Percentiles rank a stretch among this genome's conserved stretches.
These are phyloP conservation scores for Prionailurus viverrinus DNA, from an alignment of 2,113 vertebrate genomes.

Conservation along the genomic window DNA sequence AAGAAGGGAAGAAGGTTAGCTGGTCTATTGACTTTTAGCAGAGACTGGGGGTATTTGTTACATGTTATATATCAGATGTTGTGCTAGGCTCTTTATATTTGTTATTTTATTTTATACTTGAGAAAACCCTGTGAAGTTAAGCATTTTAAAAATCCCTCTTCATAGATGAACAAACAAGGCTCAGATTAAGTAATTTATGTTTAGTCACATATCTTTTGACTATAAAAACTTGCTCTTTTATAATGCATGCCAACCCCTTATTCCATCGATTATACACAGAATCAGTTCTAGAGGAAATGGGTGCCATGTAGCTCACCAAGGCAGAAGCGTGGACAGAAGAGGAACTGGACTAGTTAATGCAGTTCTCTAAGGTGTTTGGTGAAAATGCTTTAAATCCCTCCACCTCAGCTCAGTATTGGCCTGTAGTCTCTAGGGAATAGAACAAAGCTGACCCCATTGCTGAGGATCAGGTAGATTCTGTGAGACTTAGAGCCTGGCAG, in stretches of 20 bases:
- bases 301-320: neutral
- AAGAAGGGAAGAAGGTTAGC: neutral
- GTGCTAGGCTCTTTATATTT: slow-evolving; percentile 22
- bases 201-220: neutral
- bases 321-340: neutral
- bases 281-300: neutral
- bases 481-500: neutral
- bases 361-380: neutral
- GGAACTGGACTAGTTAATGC: neutral
- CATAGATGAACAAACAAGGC: slow-evolving; percentile 21
- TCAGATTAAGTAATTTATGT: slow-evolving; percentile 16
- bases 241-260: neutral
- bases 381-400: neutral
- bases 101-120: slow-evolving; percentile 23
- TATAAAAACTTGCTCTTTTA: slow-evolving; percentile 41
- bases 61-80: neutral
- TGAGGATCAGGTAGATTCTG: slow-evolving; percentile 17
- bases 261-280: neutral
- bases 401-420: neutral
- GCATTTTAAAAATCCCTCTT: neutral
- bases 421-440: neutral
- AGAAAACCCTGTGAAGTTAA: slow-evolving; percentile 55
- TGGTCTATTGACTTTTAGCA: slow-evolving; percentile 28
- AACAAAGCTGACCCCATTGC: neutral
- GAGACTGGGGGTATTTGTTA: neutral